Evolutionary conservation across 2,888 invertebrate genomes (phyloP).

Genomic region (Hypolimnas misippus): DNA sequence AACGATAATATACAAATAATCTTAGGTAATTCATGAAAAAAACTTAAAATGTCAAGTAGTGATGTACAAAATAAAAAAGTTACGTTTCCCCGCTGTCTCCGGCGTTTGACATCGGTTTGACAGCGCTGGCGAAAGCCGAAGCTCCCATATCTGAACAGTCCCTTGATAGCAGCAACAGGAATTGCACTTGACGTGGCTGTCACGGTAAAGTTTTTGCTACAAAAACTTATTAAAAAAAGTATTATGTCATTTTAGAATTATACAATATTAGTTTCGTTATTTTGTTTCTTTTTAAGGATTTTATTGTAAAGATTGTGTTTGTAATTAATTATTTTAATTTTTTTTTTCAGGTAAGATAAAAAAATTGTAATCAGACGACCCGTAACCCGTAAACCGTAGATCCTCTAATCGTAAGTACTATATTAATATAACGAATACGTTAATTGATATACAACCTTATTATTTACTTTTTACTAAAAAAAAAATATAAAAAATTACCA

Average conservation of each 20-base stretch:
- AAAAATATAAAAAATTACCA: too few species aligned
- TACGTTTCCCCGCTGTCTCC: too few species aligned
- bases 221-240: conserved; percentile 1
- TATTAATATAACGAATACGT: not conserved
- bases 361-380: not conserved
- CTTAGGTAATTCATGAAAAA: too few species aligned
- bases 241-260: not conserved
- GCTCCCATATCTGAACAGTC: not conserved
- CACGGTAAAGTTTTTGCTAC: not conserved
- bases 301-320: not conserved
- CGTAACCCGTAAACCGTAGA: too few species aligned
- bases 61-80: too few species aligned
- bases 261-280: too few species aligned
- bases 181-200: not conserved
- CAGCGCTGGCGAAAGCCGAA: not conserved
- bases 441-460: too few species aligned
- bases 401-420: not conserved
- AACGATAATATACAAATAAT: too few species aligned
- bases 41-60: too few species aligned
- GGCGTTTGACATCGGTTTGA: conserved; percentile 13
- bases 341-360: conserved; percentile 6
- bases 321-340: not conserved
- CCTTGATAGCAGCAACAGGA: not conserved
- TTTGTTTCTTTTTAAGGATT: not conserved
- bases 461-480: too few species aligned